Conservation (phyloP, 2,797 vertebrate genomes). For the Aeoliscus strigatus region DNA sequence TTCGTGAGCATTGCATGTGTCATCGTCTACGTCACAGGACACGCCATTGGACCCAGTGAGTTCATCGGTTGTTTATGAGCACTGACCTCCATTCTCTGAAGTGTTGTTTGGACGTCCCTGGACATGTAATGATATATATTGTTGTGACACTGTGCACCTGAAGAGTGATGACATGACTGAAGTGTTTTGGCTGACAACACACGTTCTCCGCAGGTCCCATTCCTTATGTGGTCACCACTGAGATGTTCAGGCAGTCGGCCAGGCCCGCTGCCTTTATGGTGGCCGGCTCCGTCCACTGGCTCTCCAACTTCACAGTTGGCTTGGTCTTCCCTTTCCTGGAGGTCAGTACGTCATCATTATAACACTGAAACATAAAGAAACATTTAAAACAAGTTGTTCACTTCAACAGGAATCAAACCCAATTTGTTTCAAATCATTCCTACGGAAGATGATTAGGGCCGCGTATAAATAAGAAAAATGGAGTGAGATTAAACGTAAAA, state of each 20-base stretch:
- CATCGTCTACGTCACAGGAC: slow-evolving; percentile 84
- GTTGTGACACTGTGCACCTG: slow-evolving; percentile 27
- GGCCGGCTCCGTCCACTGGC: slow-evolving; percentile 86
- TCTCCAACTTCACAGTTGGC: slow-evolving; percentile 87
- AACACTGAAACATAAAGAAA: no score
- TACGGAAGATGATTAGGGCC: no score
- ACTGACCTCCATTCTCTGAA: slow-evolving; percentile 50
- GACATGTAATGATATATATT: slow-evolving; percentile 49
- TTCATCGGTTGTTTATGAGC: slow-evolving; percentile 43
- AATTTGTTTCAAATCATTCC: no score
- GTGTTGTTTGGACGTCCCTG: slow-evolving; percentile 57
- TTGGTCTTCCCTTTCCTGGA: slow-evolving; percentile 89
- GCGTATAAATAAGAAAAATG: no score
- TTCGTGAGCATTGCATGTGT: slow-evolving; percentile 86
- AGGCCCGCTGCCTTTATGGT: slow-evolving; percentile 83
- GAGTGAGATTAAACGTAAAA: no score
- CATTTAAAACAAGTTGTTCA: no score
- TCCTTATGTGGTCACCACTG: slow-evolving; percentile 87
- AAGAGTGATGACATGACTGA: slow-evolving; percentile 24
- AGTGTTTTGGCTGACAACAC: slow-evolving; percentile 32
- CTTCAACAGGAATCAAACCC: no score
- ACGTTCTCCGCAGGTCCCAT: slow-evolving; percentile 77
- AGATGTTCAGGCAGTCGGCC: slow-evolving; percentile 88
- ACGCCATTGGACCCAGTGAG: slow-evolving; percentile 90
- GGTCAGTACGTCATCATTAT: no score